Evolutionary conservation across 2,888 invertebrate species (phyloP).

Genomic region (Serripes groenlandicus): DNA sequence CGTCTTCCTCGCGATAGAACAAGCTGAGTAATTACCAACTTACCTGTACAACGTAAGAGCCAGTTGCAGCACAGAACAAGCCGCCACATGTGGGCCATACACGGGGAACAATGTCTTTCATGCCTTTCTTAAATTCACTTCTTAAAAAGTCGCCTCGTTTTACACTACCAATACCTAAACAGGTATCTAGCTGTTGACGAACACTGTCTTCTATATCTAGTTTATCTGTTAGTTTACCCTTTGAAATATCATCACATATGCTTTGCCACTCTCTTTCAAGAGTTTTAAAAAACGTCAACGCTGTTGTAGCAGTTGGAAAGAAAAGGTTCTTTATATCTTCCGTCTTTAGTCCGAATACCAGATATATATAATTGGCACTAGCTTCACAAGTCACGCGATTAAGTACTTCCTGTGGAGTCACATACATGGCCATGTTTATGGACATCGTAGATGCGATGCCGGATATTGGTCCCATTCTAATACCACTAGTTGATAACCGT

Average conservation of each 20-base stretch:
- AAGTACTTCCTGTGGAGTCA: constrained; percentile 32
- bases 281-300: constrained; percentile 53
- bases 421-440: constrained; percentile 33
- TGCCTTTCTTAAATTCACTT: constrained; percentile 52
- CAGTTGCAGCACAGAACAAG: constrained; percentile 61
- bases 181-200: constrained; percentile 6
- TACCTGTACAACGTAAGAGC: constrained; percentile 56
- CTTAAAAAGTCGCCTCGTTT: constrained; percentile 48
- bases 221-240: constrained; percentile 34
- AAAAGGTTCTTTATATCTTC: constrained; percentile 55
- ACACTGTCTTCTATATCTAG: constrained; percentile 28
- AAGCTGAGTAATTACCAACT: not conserved
- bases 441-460: constrained; percentile 45
- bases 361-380: constrained; percentile 56
- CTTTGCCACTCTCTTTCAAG: constrained; percentile 58
- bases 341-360: constrained; percentile 60
- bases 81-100: constrained; percentile 61
- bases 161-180: constrained; percentile 27
- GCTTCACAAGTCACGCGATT: constrained; percentile 25
- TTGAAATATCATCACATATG: constrained; percentile 63
- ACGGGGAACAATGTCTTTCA: constrained; percentile 52
- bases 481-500: constrained; percentile 41
- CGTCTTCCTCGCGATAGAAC: too few species aligned
- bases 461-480: constrained; percentile 57
- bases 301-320: constrained; percentile 51